Evolutionary conservation across 2,797 vertebrate species (phyloP).

Genomic region (Onychomys torridus): DNA sequence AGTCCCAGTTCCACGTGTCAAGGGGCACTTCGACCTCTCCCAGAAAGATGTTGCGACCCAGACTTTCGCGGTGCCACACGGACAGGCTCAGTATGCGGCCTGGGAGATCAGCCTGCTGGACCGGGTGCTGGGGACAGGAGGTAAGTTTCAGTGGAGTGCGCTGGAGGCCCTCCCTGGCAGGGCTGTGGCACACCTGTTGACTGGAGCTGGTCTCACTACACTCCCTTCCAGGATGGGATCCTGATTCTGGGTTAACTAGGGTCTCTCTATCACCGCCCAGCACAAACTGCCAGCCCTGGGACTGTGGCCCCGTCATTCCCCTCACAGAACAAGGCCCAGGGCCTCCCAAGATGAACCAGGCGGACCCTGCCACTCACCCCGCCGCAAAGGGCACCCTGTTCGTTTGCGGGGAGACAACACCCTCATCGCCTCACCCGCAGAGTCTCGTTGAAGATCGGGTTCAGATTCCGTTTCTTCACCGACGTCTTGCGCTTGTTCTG

Average conservation of each 20-base stretch:
- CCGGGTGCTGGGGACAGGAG: conserved; percentile 91
- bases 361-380: neutral
- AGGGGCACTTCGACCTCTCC: conserved; percentile 95
- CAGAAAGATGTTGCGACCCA: conserved; percentile 95
- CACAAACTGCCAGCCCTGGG: neutral
- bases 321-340: neutral
- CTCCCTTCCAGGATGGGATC: neutral
- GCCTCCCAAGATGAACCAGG: neutral
- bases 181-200: neutral
- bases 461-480: conserved; percentile 94
- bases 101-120: conserved; percentile 91
- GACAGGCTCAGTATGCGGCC: conserved; percentile 95
- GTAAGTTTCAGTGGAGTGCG: neutral
- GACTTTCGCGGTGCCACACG: conserved; percentile 95
- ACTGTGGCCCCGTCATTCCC: neutral
- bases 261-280: neutral
- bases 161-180: neutral
- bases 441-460: conserved; percentile 95
- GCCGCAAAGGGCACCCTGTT: neutral
- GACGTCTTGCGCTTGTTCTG: conserved; percentile 96
- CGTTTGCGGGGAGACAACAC: neutral
- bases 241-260: neutral
- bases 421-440: conserved; percentile 90
- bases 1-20: conserved; percentile 94
- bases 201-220: neutral